Evolutionary conservation across 2,888 invertebrate genomes (phyloP), one percentile per base, ranked within the genome.

Genomic region (Malacosoma neustria): DNA sequence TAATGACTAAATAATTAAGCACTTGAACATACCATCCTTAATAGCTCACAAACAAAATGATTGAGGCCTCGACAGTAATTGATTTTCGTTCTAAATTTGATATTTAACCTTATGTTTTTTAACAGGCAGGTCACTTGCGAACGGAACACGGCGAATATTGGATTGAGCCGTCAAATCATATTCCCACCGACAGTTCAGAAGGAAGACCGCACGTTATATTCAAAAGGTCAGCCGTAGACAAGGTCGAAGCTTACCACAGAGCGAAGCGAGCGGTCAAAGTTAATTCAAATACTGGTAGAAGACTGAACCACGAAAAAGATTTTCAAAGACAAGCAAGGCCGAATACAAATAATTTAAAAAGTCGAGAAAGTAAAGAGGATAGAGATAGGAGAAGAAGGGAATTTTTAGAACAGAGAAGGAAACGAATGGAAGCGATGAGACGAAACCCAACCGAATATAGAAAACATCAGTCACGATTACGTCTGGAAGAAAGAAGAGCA

Each of bases 111-210:
- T n/a, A n/a, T 45, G 40, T 49, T 51, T 48, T 40, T 43, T 61
- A 59, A 48, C 77, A 93, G 93, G 89, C 89, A 51, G 93, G 92
- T 13, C 86, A 90, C 57, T 87, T 93, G 43, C 86, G 89, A 57
- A 90, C 90, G 11, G 87, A 89, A 49, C 77, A 88, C 43, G 90
- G 89, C 43, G 91, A 90, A 66, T 92, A 89, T 71, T 92, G 89
- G 79, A 89, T 93, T 46, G 93, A 93, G 69, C 93, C 93, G 29
- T 88, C 89, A 22, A 88, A 89, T 55, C 85, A 89, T 67, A 72
- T 84, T 45, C 49, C 70, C 36, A 56, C 57, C 43, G 72, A 70
- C 51, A 63, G 46, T 40, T 70, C 57, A 32, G 59, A 67, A 44
- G 71, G 69, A 36, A 90, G 91, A 67, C 88, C 90, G 39, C 92